Evolutionary conservation across 1,140 invertebrate genomes (phyloP).

Genomic region (Drosophila dunni): DNA sequence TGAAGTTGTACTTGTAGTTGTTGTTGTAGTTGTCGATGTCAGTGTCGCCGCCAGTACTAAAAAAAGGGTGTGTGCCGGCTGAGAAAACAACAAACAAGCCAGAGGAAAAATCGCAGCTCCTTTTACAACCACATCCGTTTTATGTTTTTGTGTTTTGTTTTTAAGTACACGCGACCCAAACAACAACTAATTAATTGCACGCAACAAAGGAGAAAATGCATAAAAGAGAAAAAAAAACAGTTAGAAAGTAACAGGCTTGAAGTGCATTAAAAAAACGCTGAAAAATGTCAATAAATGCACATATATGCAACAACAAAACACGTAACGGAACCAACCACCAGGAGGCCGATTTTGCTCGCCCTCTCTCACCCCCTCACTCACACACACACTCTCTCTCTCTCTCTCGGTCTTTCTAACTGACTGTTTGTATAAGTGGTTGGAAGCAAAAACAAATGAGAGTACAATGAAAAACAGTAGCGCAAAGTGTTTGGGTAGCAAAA

Average conservation of each 20-base stretch:
- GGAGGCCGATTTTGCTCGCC: conserved; percentile 43
- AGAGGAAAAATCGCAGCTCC: conserved; percentile 35
- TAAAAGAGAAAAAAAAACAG: conserved; percentile 18
- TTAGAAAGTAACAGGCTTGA: conserved; percentile 50
- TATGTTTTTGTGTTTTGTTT: conserved; percentile 28
- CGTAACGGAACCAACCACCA: conserved; percentile 69
- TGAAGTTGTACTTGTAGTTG: conserved; percentile 49
- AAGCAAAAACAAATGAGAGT: conserved; percentile 39
- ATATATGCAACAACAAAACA: conserved; percentile 53
- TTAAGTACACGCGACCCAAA: conserved; percentile 21
- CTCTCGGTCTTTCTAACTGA: conserved; percentile 15
- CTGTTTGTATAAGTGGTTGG: conserved; percentile 31
- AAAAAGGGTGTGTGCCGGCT: conserved; percentile 69
- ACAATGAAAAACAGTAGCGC: conserved; percentile 59
- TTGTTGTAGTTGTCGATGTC: conserved; percentile 23
- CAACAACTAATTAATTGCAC: conserved; percentile 70
- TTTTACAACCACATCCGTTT: conserved; percentile 54
- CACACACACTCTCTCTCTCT: background rate
- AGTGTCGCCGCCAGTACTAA: conserved; percentile 53
- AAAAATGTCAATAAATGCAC: conserved; percentile 78
- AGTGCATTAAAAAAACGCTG: conserved; percentile 48
- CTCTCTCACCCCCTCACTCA: conserved; percentile 5
- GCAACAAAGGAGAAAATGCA: conserved; percentile 29
- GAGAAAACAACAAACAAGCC: conserved; percentile 38
- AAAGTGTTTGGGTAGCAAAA: conserved; percentile 15